A percentile compares a stretch with the other conserved stretches of the same genome.
Conservation (phyloP, 2,888 invertebrate species). For the Dendrolimus houi region DNA sequence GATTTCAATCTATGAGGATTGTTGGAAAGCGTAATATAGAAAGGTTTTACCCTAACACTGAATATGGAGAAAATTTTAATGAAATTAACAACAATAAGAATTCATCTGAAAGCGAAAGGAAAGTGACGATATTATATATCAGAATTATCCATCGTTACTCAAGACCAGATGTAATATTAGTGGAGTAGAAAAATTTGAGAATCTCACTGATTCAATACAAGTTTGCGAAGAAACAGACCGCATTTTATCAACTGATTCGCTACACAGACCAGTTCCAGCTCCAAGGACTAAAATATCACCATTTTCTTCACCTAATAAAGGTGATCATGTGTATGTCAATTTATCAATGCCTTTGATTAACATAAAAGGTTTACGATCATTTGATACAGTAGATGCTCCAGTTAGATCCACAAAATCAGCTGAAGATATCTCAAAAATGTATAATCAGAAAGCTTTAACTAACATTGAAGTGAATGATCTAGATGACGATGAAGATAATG, state of each 20-base stretch:
- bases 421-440: conserved; percentile 41
- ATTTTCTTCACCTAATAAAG: conserved; percentile 48
- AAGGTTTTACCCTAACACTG: conserved; percentile 68
- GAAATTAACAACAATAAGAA: conserved; percentile 66
- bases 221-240: conserved; percentile 73
- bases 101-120: conserved; percentile 34
- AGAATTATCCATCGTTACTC: conserved; percentile 56
- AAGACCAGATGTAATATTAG: conserved; percentile 53
- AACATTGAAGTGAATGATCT: conserved; percentile 20
- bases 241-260: conserved; percentile 56
- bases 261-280: conserved; percentile 76
- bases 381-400: conserved; percentile 52
- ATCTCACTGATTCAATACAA: conserved; percentile 81
- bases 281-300: conserved; percentile 70
- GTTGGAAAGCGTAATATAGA: conserved; percentile 64
- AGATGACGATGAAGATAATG: conserved; percentile 21
- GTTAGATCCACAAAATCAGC: conserved; percentile 52
- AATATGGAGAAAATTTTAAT: conserved; percentile 62
- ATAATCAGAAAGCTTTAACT: conserved; percentile 14
- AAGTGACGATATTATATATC: conserved; percentile 54
- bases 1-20: conserved; percentile 68
- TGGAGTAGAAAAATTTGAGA: conserved; percentile 74
- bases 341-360: conserved; percentile 70
- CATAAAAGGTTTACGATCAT: conserved; percentile 37
- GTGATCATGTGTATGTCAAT: conserved; percentile 77